phyloP scores from a whole-genome alignment of 2,113 vertebrate species.

The Tricholaema leucomelas region DNA sequence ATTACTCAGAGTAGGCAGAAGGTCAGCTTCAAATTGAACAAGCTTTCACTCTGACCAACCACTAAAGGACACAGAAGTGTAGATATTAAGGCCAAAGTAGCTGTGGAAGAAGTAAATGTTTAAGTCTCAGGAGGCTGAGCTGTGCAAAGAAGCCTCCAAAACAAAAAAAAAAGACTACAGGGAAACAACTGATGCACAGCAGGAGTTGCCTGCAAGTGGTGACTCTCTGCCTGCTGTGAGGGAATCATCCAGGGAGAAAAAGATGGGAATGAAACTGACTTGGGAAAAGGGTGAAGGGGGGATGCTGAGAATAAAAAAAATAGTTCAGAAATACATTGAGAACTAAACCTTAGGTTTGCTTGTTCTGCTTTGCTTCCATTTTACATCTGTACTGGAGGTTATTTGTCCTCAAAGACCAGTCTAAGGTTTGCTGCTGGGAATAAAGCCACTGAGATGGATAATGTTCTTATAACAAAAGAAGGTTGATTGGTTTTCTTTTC shows the following conservation, averaged over 20 bases:
- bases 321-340: background rate
- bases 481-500: background rate
- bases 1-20: background rate
- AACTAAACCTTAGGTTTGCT: slow-evolving; percentile 11
- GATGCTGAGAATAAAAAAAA: background rate
- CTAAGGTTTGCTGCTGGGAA: slow-evolving; percentile 23
- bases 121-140: background rate
- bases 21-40: background rate
- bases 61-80: background rate
- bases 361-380: slow-evolving; percentile 8
- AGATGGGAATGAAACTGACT: slow-evolving; percentile 47
- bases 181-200: slow-evolving; percentile 52
- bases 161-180: slow-evolving; percentile 19
- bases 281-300: background rate
- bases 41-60: background rate
- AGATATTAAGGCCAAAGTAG: slow-evolving; percentile 4
- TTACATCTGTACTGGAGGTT: background rate
- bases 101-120: slow-evolving; percentile 10
- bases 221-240: slow-evolving; percentile 18
- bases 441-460: slow-evolving; percentile 16
- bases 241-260: slow-evolving; percentile 59
- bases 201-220: slow-evolving; percentile 48
- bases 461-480: background rate
- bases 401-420: slow-evolving; percentile 17
- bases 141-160: slow-evolving; percentile 1